Percentiles rank a stretch among this genome's conserved stretches.
Evolutionary conservation across 1,140 invertebrate species (phyloP).

Genomic region (Platyscapa corneri): DNA sequence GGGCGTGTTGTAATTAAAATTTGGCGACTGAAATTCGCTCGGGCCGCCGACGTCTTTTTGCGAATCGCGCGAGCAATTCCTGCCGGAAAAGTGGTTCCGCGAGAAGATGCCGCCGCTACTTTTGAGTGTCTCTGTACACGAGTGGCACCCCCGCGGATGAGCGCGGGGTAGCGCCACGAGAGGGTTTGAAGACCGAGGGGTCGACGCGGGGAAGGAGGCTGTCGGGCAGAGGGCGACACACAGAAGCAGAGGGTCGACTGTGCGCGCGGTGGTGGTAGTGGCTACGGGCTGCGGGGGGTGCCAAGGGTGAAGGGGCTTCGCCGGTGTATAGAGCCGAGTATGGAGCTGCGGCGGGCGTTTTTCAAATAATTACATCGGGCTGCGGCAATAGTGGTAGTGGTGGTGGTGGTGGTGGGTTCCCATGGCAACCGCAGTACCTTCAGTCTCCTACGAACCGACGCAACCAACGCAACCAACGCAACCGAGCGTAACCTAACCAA

Average conservation of each 20-base stretch:
- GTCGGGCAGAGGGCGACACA: slow-evolving; percentile 18
- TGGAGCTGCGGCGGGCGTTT: slow-evolving; percentile 68
- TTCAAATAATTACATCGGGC: slow-evolving; percentile 75
- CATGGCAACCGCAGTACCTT: slow-evolving; percentile 72
- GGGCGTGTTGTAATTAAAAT: too few species aligned
- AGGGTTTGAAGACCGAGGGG: neutral
- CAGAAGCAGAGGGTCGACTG: neutral
- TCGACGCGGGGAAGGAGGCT: neutral
- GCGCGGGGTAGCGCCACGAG: slow-evolving; percentile 51
- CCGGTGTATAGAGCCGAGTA: slow-evolving; percentile 45
- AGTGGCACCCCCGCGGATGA: slow-evolving; percentile 55
- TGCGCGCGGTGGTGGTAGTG: neutral
- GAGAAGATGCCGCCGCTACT: slow-evolving; percentile 57
- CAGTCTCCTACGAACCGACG: slow-evolving; percentile 67
- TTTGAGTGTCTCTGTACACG: slow-evolving; percentile 67
- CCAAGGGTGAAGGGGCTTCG: too few species aligned
- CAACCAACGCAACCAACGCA: too few species aligned
- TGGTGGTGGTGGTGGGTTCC: slow-evolving; percentile 63
- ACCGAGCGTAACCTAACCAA: slow-evolving; percentile 64
- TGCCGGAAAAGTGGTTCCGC: neutral
- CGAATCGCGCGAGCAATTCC: neutral
- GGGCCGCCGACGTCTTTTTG: too few species aligned
- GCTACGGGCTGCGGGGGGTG: neutral
- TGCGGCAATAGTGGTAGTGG: slow-evolving; percentile 69
- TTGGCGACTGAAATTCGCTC: too few species aligned